Evolutionary conservation across 2,113 vertebrate species (phyloP).

Genomic region (Parus major): DNA sequence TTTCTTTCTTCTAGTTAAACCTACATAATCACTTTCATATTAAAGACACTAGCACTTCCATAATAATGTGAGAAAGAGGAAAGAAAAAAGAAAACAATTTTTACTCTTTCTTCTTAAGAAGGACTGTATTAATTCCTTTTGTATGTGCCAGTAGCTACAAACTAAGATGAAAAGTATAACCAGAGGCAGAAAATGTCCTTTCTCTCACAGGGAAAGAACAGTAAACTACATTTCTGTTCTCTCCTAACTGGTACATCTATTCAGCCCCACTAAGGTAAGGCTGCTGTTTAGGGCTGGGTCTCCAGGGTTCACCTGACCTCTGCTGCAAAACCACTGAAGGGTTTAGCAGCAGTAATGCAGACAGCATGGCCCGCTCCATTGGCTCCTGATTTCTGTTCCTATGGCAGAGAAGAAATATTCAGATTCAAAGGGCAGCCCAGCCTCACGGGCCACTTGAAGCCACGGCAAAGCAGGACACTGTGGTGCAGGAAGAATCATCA

Average conservation of each 20-base stretch:
- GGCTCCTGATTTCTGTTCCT: background rate
- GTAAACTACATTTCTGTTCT: background rate
- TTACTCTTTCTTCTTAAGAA: background rate
- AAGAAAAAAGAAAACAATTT: background rate
- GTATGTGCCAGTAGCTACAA: background rate
- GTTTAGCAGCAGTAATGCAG: background rate
- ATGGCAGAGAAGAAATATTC: background rate
- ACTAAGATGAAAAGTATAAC: background rate
- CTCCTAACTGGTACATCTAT: background rate
- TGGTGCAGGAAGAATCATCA: accelerated
- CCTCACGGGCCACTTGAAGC: accelerated
- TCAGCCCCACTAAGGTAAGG: background rate
- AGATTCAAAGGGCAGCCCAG: background rate
- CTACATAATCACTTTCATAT: background rate
- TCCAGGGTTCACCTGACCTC: background rate
- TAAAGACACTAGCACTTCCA: conserved; percentile 12
- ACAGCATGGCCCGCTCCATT: background rate
- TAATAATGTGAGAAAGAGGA: conserved; percentile 1
- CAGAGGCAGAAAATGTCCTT: background rate
- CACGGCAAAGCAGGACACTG: background rate
- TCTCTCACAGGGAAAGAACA: background rate
- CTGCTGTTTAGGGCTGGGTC: background rate
- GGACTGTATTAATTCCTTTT: background rate
- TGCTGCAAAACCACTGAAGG: background rate
- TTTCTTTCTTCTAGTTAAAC: background rate